phyloP scores from a whole-genome alignment of 2,113 vertebrate species.

The Ctenodactylus gundi region DNA sequence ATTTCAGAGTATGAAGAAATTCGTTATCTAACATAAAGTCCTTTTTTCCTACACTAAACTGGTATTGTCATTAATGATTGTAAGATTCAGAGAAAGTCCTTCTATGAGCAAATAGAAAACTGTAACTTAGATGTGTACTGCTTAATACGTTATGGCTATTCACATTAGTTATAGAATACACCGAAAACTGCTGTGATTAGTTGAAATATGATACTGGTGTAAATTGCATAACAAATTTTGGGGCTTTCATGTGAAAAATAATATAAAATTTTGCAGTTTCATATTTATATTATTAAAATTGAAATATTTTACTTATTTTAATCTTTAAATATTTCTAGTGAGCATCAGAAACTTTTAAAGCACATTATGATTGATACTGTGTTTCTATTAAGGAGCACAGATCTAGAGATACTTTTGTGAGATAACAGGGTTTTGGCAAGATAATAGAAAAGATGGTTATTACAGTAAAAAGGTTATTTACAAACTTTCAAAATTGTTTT shows the following conservation, averaged over 20 bases:
- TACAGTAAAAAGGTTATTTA: background rate
- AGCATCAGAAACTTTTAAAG: background rate
- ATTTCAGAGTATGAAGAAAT: background rate
- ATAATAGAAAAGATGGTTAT: background rate
- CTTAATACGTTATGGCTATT: background rate
- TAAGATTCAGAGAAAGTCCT: background rate
- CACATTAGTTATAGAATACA: background rate
- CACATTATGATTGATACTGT: background rate
- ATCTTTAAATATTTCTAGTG: too few species aligned
- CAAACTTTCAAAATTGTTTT: background rate
- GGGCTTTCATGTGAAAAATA: background rate
- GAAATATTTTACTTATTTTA: background rate
- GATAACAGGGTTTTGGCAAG: background rate
- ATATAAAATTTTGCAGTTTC: background rate
- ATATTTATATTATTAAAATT: background rate
- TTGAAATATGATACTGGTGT: background rate
- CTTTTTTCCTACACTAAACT: background rate
- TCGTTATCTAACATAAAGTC: background rate
- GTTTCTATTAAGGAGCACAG: background rate
- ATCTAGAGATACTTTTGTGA: background rate
- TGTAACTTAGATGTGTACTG: background rate
- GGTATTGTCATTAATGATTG: background rate
- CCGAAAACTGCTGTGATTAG: background rate
- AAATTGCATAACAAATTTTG: background rate
- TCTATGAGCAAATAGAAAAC: background rate